Base-by-base conservation (phyloP, 2,797 vertebrate genomes). In the Liasis olivaceus region DNA sequence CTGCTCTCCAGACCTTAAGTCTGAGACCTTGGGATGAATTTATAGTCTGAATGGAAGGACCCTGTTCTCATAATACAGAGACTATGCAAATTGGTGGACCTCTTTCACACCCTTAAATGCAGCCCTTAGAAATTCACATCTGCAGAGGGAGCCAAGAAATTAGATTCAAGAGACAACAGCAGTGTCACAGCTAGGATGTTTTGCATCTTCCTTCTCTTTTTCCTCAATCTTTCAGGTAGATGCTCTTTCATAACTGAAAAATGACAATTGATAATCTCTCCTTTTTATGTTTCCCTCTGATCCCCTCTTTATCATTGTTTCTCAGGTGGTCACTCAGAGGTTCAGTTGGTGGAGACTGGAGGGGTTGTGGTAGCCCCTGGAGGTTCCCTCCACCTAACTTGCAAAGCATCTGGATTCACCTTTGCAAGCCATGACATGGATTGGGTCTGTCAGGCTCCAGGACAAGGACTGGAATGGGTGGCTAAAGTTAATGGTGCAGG, bases 391-490 rank as follows among this genome's bases (percentile, higher is more conserved):
- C 85, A 0, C 13, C n/a, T 93, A 9, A 81, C 58, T 31, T 94
- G 91, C 24, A 86, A 66, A 36, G 89, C 92, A 7, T 93, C 90
- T 59, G 91, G 93, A 5, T 93, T 93, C 85, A 89, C 85, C 26
- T 89, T 94, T 56, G 42, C 26, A 85, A 88, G 24, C 69, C 42
- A 72, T 64, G 0, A 0, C 2, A 88, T 94, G 63, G 0, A 1
- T 3, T 95, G 92, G 93, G 17, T 87, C 51, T 13, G n/a, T 0
- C 84, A 91, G n/a, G 7, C 62, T 86, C 3, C n/a, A 28, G 90
- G 85, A 2, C 42, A 69, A 59, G 20, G 54, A 14, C n/a, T 69
- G 9, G 84, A 91, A 11, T 86, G 90, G 62, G 62, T 69, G 51
- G 84, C n/a, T 36, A 2, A 0, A 54, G 2, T 91, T 12, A 85